These are phyloP conservation scores for Siderastrea siderea DNA, from an alignment of 92 coral and sea anemone genomes.

Conservation along the genomic window DNA sequence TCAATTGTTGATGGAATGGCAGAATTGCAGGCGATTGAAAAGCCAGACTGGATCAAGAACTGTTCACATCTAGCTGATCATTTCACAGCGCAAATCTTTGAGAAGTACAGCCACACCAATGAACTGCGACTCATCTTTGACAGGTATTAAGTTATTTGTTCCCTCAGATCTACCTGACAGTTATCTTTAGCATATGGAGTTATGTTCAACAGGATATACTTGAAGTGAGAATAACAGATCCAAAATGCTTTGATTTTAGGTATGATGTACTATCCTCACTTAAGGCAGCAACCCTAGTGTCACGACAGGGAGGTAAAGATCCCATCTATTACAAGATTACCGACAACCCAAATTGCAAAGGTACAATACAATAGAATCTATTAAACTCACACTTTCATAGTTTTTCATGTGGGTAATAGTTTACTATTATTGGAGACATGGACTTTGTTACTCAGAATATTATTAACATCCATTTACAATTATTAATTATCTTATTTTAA, in stretches of 20 bases:
- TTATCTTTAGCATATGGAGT: no score
- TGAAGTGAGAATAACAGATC: not conserved
- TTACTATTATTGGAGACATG: no score
- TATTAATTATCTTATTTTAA: no score
- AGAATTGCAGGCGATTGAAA: conserved; percentile 63
- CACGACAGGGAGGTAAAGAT: no score
- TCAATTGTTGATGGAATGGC: conserved; percentile 30
- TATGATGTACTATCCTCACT: conserved; percentile 17
- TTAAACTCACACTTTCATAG: no score
- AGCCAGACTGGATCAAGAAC: conserved; percentile 53
- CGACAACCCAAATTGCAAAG: no score
- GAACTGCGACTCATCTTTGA: conserved; percentile 56
- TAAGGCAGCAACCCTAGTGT: not conserved
- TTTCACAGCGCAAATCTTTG: conserved; percentile 19
- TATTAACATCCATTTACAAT: no score
- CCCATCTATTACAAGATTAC: no score
- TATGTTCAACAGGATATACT: not conserved
- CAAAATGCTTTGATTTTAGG: not conserved
- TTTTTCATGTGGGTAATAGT: no score
- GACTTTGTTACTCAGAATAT: no score
- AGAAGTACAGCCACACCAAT: conserved; percentile 33
- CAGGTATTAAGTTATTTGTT: conserved; percentile 37
- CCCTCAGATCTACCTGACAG: no score
- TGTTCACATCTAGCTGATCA: conserved; percentile 51
- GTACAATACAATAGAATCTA: no score